Percentiles rank a stretch among this genome's conserved stretches.
Evolutionary conservation across 1,140 invertebrate species (phyloP).

Genomic region (Ganaspis sp.): DNA sequence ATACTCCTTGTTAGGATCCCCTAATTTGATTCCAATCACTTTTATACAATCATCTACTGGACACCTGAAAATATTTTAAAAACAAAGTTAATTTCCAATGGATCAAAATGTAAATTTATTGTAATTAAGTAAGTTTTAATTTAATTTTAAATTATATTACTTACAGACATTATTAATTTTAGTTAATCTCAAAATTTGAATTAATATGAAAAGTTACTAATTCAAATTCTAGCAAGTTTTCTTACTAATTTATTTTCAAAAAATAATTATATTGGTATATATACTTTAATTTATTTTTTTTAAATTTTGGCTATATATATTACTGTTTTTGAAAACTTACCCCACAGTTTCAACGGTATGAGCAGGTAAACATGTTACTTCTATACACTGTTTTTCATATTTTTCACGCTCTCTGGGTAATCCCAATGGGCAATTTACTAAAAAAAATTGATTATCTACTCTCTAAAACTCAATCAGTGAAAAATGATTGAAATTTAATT

Average conservation of each 20-base stretch:
- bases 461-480: too few species aligned
- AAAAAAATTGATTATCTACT: neutral
- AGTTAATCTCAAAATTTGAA: too few species aligned
- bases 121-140: too few species aligned
- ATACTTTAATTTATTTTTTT: neutral
- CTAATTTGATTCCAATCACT: neutral
- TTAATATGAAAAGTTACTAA: too few species aligned
- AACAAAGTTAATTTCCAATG: too few species aligned
- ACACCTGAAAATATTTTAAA: neutral
- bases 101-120: too few species aligned
- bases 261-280: too few species aligned
- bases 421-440: neutral
- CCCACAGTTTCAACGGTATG: neutral
- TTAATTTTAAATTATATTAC: too few species aligned
- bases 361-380: neutral
- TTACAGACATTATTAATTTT: too few species aligned
- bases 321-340: neutral
- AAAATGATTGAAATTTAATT: too few species aligned
- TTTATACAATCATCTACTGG: neutral
- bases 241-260: too few species aligned
- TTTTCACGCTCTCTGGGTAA: neutral
- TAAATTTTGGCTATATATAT: neutral
- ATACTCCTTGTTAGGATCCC: neutral
- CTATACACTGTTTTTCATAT: neutral
- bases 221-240: too few species aligned